These are phyloP conservation scores for Boleophthalmus pectinirostris DNA, from an alignment of 2,113 vertebrate species.

Conservation along the genomic window DNA sequence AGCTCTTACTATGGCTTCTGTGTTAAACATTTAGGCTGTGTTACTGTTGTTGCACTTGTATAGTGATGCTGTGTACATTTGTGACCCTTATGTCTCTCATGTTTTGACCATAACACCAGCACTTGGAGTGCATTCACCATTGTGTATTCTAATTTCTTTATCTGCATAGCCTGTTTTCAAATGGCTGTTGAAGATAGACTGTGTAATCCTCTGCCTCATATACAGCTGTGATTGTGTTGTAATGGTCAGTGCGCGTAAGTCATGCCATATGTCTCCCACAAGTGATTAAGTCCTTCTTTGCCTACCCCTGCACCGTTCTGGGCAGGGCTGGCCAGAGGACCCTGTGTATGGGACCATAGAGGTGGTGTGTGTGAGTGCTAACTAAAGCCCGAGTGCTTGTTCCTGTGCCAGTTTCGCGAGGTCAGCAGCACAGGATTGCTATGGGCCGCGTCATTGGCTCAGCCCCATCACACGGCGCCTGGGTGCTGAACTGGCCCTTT, in stretches of 20 bases:
- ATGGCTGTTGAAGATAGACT: background rate
- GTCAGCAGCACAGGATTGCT: conserved; percentile 77
- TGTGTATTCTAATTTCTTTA: background rate
- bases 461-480: conserved; percentile 70
- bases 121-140: background rate
- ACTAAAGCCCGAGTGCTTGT: conserved; percentile 69
- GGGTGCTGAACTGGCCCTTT: conserved; percentile 79
- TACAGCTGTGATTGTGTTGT: conserved; percentile 6
- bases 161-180: background rate
- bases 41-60: background rate
- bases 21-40: background rate
- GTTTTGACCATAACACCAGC: background rate
- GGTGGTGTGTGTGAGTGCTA: conserved; percentile 49
- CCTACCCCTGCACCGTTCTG: conserved; percentile 35
- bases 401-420: conserved; percentile 75
- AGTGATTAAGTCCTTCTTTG: conserved; percentile 28
- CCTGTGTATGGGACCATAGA: conserved; percentile 24
- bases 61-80: background rate
- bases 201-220: background rate
- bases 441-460: conserved; percentile 72
- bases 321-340: conserved; percentile 65
- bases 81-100: background rate
- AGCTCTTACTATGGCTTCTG: no score
- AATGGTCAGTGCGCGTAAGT: conserved; percentile 18
- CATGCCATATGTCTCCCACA: conserved; percentile 24